These are phyloP conservation scores for Platanista minor DNA, from an alignment of 2,113 vertebrate species.

Conservation along the genomic window DNA sequence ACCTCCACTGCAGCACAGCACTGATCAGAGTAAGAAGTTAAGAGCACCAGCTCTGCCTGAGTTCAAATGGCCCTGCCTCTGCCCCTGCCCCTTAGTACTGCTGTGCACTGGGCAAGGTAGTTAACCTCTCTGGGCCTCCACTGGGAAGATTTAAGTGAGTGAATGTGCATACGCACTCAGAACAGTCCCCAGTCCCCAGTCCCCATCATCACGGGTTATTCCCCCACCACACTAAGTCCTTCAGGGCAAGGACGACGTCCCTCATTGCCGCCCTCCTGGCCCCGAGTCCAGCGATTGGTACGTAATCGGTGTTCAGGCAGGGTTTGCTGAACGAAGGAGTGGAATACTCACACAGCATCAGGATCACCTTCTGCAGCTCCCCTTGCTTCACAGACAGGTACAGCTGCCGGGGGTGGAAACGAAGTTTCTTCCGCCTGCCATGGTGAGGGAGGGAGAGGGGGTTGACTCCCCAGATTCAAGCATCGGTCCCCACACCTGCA, in stretches of 20 bases:
- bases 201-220: accelerated
- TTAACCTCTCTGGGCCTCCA: accelerated
- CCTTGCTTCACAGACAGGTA: conserved; percentile 92
- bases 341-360: conserved; percentile 89
- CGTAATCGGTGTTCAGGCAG: accelerated
- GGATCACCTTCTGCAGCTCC: conserved; percentile 91
- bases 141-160: not conserved
- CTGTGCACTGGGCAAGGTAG: too few species aligned
- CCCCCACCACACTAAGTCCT: not conserved
- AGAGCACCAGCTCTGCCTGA: not conserved
- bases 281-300: not conserved
- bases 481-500: accelerated
- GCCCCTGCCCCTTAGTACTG: not conserved
- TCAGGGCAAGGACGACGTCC: accelerated
- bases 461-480: not conserved
- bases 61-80: not conserved
- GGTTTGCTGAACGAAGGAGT: accelerated
- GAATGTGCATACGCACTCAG: accelerated
- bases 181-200: too few species aligned
- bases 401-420: conserved; percentile 93
- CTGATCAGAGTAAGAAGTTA: too few species aligned
- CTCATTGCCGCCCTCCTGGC: not conserved
- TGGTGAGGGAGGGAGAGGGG: not conserved
- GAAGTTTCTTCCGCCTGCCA: conserved; percentile 90
- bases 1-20: accelerated